A percentile compares a stretch with the other conserved stretches of the same genome.
These are phyloP conservation scores for Drosophila birchii DNA, from an alignment of 2,888 invertebrate genomes.

Conservation along the genomic window DNA sequence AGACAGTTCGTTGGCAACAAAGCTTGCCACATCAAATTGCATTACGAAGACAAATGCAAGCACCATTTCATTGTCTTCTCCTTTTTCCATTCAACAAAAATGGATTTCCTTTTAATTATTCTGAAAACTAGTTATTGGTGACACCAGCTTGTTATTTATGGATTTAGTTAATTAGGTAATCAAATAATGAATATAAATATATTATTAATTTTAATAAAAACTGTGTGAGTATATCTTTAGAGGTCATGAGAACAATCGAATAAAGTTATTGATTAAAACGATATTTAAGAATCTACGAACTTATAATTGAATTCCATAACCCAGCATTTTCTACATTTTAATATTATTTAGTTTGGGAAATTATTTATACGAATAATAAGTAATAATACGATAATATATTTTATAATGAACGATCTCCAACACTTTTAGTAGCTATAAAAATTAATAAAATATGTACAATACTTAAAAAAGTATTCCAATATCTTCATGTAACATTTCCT, in stretches of 20 bases:
- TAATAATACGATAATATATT: no score
- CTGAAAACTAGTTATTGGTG: neutral
- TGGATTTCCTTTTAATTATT: conserved; percentile 25
- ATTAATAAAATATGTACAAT: no score
- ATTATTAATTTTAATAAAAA: neutral
- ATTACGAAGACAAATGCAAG: conserved; percentile 24
- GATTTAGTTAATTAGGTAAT: neutral
- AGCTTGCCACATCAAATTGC: conserved; percentile 45
- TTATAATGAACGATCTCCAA: no score
- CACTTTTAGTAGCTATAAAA: no score
- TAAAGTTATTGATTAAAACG: neutral
- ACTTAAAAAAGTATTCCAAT: no score
- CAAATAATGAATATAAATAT: neutral
- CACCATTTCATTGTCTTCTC: conserved; percentile 5
- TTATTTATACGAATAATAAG: no score
- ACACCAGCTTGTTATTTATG: neutral
- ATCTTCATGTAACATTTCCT: no score
- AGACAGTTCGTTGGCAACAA: conserved; percentile 34
- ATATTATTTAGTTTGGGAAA: no score
- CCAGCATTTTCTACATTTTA: neutral
- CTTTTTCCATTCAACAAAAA: neutral
- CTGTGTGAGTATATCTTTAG: neutral
- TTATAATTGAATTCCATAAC: neutral
- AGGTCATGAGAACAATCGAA: neutral
- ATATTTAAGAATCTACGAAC: neutral